Evolutionary conservation across 2,797 vertebrate genomes (phyloP).

Genomic region (Pelodytes ibericus): DNA sequence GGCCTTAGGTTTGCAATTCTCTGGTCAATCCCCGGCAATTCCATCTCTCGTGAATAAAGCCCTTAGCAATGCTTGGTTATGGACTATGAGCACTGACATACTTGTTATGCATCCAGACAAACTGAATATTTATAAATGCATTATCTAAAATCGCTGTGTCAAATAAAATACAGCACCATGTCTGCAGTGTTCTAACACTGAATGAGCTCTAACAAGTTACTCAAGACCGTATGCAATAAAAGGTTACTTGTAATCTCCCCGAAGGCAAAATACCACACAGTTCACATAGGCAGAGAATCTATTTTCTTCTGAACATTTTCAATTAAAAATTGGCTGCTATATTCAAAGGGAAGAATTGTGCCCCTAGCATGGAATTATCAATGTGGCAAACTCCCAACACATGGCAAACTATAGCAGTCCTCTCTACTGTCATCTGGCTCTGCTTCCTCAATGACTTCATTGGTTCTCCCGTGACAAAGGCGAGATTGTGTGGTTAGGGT

Average conservation of each 20-base stretch:
- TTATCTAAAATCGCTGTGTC: not conserved
- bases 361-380: constrained; percentile 61
- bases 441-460: constrained; percentile 62
- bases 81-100: too few species aligned
- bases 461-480: constrained; percentile 32
- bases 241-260: not conserved
- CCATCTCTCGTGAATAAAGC: too few species aligned
- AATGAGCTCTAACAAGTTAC: constrained; percentile 7
- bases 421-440: constrained; percentile 64
- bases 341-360: constrained; percentile 61
- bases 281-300: constrained; percentile 52
- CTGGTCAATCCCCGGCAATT: too few species aligned
- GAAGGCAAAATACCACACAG: constrained; percentile 52
- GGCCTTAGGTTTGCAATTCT: too few species aligned
- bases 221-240: constrained; percentile 18
- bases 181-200: not conserved
- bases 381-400: constrained; percentile 55
- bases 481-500: constrained; percentile 22
- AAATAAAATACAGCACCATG: not conserved
- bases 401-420: constrained; percentile 65
- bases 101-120: too few species aligned
- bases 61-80: too few species aligned
- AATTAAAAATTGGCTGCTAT: constrained; percentile 60
- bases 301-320: constrained; percentile 59
- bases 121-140: too few species aligned